These are phyloP conservation scores for Dysidea cf. avara DNA, from an alignment of 37 sponge, comb jelly and placozoan species.

Conservation along the genomic window DNA sequence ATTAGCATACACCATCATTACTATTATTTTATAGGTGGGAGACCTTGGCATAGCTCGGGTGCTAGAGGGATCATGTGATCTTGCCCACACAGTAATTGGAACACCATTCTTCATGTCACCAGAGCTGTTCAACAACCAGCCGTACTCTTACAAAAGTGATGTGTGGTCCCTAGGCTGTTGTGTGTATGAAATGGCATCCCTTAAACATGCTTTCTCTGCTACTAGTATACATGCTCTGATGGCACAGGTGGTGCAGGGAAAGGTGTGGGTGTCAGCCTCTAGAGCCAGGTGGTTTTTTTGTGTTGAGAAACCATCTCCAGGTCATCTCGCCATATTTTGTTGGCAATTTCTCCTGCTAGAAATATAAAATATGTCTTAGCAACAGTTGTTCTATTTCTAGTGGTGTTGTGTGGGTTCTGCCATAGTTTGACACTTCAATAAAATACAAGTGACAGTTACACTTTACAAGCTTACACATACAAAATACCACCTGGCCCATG, in stretches of 20 bases:
- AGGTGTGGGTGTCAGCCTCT: too few relatives aligned
- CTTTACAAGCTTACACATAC: slow-evolving; percentile 10
- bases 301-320: too few relatives aligned
- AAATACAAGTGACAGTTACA: too few relatives aligned
- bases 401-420: too few relatives aligned
- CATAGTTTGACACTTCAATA: too few relatives aligned
- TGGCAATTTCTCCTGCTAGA: too few relatives aligned
- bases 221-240: slow-evolving; percentile 80
- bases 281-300: too few relatives aligned
- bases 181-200: slow-evolving; percentile 94
- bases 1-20: not conserved
- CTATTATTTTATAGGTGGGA: slow-evolving; percentile 62
- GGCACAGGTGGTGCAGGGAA: slow-evolving; percentile 78
- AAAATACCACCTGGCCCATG: slow-evolving; percentile 47
- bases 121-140: slow-evolving; percentile 88
- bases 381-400: too few relatives aligned
- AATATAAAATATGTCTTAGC: too few relatives aligned
- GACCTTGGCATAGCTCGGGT: slow-evolving; percentile 96
- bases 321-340: too few relatives aligned
- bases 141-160: slow-evolving; percentile 90
- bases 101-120: slow-evolving; percentile 99
- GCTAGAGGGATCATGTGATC: slow-evolving; percentile 83
- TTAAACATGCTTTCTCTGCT: slow-evolving; percentile 91
- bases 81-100: slow-evolving; percentile 92
- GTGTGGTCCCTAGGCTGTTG: slow-evolving; percentile 92